phyloP scores from a whole-genome alignment of 1,140 invertebrate genomes.

The Calycopis cecrops region DNA sequence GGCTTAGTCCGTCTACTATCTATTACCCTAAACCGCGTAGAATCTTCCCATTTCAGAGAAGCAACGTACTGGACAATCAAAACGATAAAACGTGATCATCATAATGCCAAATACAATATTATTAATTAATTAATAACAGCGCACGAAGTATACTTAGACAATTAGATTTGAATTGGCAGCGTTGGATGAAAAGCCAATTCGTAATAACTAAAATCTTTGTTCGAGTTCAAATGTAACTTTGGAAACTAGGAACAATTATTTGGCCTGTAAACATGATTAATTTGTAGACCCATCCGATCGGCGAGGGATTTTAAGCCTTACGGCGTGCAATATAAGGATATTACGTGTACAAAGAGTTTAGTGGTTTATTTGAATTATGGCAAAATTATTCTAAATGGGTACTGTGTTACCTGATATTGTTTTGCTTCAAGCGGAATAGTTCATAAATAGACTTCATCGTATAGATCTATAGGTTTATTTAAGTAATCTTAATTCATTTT shows the following conservation, averaged over 20 bases:
- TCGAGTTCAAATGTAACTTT: slow-evolving; percentile 32
- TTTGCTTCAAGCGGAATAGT: neutral
- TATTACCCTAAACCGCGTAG: no score
- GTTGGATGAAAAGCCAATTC: neutral
- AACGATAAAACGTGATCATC: no score
- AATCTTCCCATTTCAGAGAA: no score
- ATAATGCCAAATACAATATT: no score
- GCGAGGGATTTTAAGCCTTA: neutral
- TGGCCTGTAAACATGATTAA: slow-evolving; percentile 49
- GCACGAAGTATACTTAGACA: no score
- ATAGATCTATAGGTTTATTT: no score
- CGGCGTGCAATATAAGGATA: neutral
- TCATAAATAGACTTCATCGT: neutral
- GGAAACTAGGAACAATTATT: slow-evolving; percentile 44
- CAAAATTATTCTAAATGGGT: slow-evolving; percentile 9
- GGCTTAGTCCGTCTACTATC: no score
- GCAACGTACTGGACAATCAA: no score
- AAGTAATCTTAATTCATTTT: no score
- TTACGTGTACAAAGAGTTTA: neutral
- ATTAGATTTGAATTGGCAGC: neutral
- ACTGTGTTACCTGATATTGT: slow-evolving; percentile 7
- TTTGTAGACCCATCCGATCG: slow-evolving; percentile 20
- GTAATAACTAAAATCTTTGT: slow-evolving; percentile 39
- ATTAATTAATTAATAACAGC: no score
- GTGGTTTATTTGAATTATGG: slow-evolving; percentile 1